These are phyloP conservation scores for Chymomyza costata DNA, from an alignment of 1,140 invertebrate species.

Conservation along the genomic window DNA sequence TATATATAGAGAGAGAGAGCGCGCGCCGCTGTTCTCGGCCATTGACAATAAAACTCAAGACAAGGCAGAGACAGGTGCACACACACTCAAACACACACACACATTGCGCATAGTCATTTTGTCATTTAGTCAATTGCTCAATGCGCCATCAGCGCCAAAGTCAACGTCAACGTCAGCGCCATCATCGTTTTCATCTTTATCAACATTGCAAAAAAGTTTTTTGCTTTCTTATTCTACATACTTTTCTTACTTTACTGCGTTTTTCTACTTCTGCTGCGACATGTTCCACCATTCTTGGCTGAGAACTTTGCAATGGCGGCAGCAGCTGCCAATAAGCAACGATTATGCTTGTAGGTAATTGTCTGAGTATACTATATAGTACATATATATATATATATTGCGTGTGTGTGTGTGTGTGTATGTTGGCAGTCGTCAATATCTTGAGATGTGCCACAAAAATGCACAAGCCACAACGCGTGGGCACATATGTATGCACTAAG, in stretches of 20 bases:
- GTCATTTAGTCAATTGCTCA: constrained; percentile 5
- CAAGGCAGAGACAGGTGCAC: constrained; percentile 24
- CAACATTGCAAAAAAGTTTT: constrained; percentile 24
- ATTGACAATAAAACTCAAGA: too few species aligned
- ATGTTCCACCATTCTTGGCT: too few species aligned
- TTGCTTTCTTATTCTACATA: too few species aligned
- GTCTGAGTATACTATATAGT: constrained; percentile 2
- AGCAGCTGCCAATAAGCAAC: constrained; percentile 69
- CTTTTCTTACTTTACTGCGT: too few species aligned
- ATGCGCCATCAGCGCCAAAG: neutral
- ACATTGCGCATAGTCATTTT: too few species aligned
- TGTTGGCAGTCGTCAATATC: constrained; percentile 13
- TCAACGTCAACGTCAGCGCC: constrained; percentile 24
- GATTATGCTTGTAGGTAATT: constrained; percentile 62
- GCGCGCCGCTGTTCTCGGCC: too few species aligned
- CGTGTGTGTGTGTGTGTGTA: constrained; percentile 19
- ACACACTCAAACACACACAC: constrained; percentile 6
- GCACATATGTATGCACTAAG: constrained; percentile 57
- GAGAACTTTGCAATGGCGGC: constrained; percentile 21
- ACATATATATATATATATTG: neutral
- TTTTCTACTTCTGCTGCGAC: too few species aligned
- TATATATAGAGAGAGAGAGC: constrained; percentile 7
- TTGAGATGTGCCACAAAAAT: constrained; percentile 41
- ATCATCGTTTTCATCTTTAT: constrained; percentile 64
- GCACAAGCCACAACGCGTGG: too few species aligned